Base-by-base conservation (phyloP, 2,113 vertebrate species). In the Neolamprologus sp. region DNA sequence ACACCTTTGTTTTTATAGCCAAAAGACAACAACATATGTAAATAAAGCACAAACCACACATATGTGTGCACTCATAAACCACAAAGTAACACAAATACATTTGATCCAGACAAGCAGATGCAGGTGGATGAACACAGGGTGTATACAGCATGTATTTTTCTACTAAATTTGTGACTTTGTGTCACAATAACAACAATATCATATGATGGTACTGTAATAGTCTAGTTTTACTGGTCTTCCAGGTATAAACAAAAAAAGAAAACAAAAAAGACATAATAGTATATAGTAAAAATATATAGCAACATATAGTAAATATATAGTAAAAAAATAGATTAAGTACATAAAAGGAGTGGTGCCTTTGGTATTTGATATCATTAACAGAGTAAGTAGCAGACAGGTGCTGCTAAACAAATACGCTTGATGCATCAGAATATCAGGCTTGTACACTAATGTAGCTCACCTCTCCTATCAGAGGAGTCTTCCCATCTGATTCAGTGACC, bases 381-480 rank as follows among this genome's bases (percentile, higher is more conserved):
- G 33, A 65, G 19, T 65, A 65, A 37, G 33, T 37, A 65, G 33
- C 60, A 21, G 1, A n/a, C 60, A 65, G 33, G 60, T 65, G 33
- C 60, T 65, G 33, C 33, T 65, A 68, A 68, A 8, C 60, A 68
- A 68, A 37, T 65, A 65, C 2, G 2, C 60, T 68, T 21, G 60
- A 37, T 40, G 35, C 63, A 40, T 68, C 35, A 1, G 19, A 49
- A 31, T 31, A 31, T 78, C 26, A 33, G 45, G 17, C 26, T 10
- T 12, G 11, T 47, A 85, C 9, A 7, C 8, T 35, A 33, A 86
- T 40, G 28, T 10, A 68, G 21, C 94, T 92, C 96, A 99, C 99
- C 97, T 98, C 96, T 95, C 99, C 99, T 68, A 97, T 0, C 60
- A 99, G 5, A 9, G 97, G 5, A n/a, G 97, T 97, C 49, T 6